Conservation (phyloP, 2,113 vertebrate genomes). For the Cricetomys ansorgei region DNA sequence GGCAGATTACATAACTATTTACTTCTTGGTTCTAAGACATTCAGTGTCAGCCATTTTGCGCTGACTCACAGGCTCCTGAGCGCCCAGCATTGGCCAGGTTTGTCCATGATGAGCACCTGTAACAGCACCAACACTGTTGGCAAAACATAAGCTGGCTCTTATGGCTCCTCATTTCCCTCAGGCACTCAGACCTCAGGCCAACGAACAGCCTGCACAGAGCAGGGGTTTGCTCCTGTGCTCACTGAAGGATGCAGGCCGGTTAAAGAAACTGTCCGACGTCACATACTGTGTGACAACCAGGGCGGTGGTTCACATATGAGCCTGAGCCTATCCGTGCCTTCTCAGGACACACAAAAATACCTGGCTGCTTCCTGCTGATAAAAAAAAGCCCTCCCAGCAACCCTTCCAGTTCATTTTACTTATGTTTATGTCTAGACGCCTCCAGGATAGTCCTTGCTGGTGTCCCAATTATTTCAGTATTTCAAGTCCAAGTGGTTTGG, state of each 20-base stretch:
- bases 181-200: neutral
- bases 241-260: neutral
- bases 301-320: neutral
- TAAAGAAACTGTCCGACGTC: rapidly evolving
- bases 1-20: neutral
- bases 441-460: neutral
- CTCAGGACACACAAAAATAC: neutral
- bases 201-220: neutral
- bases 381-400: too few species aligned
- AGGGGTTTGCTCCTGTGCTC: neutral
- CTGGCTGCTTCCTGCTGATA: neutral
- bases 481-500: neutral
- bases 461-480: neutral
- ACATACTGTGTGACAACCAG: rapidly evolving
- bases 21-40: neutral
- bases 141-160: neutral
- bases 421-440: neutral
- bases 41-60: neutral
- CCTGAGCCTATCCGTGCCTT: rapidly evolving
- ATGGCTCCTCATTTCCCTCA: neutral
- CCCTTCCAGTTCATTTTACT: neutral
- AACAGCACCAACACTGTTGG: neutral
- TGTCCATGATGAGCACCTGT: neutral
- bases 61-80: neutral
- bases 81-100: neutral